Base-by-base conservation (phyloP, 2,888 invertebrate species). In the Trissonchulus latispiculum region DNA sequence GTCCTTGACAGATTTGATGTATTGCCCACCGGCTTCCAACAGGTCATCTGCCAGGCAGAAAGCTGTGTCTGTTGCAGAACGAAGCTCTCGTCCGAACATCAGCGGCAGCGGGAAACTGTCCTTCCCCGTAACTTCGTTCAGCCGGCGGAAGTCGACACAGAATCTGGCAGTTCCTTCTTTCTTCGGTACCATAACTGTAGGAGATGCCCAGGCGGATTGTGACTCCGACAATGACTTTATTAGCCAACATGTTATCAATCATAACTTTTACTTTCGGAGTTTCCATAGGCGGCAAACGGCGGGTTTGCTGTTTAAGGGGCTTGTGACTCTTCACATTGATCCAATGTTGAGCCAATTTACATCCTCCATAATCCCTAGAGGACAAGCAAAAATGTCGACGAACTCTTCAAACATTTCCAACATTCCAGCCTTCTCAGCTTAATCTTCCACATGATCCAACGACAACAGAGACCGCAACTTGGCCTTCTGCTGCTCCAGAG, bases 181-280 rank as follows among this genome's bases (percentile, higher is more conserved):
- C 76, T 82, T 83, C 31, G 76, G 77, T 0, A 81, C 81, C 1
- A 83, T 68, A 15, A 82, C 80, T 2, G 81, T 76, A 0, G 82
- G 82, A 0, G 80, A 76, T 8, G 79, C 77, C 80, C 80, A 84
- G 0, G 82, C 81, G 8, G 48, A 48, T 23, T 48, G 8, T 8
- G 48, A 48, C 23, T 48, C 48, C 48, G 48, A n/a, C 23, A 48
- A 48, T 48, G 8, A 48, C 48, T 48, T 48, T 48, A 48, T 48
- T 8, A 48, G 48, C 48, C 48, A 48, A 48, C 8, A 48, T 48
- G 48, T 48, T 23, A 23, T 48, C 48, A 15, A 48, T 48, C 48
- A 48, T 48, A 23, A 23, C 48, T 48, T 48, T 48, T 48, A 48
- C 48, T 48, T 48, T 48, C 48, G 8, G 8, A 15, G 8, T 48